phyloP scores from a whole-genome alignment of 2,113 vertebrate species.

The Tonatia bakeri region DNA sequence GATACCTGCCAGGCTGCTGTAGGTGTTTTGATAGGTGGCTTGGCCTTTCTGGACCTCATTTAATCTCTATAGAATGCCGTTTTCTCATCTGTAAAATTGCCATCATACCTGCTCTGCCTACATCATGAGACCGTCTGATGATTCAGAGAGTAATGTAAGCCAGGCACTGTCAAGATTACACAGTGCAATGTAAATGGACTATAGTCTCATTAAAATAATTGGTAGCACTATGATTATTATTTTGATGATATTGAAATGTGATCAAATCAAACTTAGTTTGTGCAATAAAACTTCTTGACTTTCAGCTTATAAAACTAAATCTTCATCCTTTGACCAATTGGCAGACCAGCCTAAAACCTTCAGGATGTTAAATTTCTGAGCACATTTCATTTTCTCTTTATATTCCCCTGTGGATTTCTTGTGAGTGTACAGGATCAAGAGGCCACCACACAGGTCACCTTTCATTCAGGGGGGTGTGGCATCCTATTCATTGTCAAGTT shows the following conservation, averaged over 20 bases:
- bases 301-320: background rate
- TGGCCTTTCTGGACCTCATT: background rate
- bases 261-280: background rate
- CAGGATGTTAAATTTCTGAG: background rate
- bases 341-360: background rate
- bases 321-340: background rate
- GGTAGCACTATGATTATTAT: background rate
- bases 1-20: background rate
- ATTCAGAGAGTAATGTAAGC: background rate
- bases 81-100: conserved; percentile 46
- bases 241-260: background rate
- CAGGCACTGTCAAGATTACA: background rate
- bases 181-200: background rate
- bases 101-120: background rate
- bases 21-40: conserved; percentile 5
- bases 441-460: background rate
- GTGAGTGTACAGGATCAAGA: background rate
- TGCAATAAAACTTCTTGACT: background rate
- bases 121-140: background rate
- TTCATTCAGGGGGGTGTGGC: conserved; percentile 3
- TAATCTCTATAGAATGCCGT: background rate
- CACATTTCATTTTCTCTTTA: background rate
- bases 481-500: background rate
- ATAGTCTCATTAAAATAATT: background rate
- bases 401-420: background rate